Evolutionary conservation across 2,888 invertebrate species (phyloP).

Genomic region (Sesia bembeciformis): DNA sequence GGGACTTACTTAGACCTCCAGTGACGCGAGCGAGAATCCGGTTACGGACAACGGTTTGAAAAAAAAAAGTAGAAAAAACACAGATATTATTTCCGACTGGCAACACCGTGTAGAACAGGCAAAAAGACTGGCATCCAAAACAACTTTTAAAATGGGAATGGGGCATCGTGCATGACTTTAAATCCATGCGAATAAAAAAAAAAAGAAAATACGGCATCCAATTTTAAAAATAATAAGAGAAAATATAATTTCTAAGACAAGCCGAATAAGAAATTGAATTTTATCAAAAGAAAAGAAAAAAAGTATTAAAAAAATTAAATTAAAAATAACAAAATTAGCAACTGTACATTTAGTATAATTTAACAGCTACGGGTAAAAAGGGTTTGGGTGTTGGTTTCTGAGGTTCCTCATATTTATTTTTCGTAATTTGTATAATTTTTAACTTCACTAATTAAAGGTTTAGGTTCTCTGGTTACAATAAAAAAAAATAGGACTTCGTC

Average conservation of each 20-base stretch:
- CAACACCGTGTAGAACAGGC: constrained; percentile 8
- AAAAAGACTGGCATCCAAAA: constrained; percentile 22
- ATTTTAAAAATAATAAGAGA: constrained; percentile 16
- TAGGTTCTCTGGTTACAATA: too few relatives aligned
- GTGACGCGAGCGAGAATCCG: constrained; percentile 65
- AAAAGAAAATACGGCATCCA: constrained; percentile 18
- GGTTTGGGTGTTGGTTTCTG: not conserved
- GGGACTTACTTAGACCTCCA: constrained; percentile 70
- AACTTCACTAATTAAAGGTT: too few relatives aligned
- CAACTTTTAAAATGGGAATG: constrained; percentile 10
- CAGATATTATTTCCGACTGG: constrained; percentile 53
- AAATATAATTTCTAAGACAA: constrained; percentile 23
- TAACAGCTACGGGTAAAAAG: not conserved
- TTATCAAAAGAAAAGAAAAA: constrained; percentile 10
- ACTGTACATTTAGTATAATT: not conserved
- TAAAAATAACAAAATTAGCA: not conserved
- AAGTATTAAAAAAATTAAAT: constrained; percentile 3
- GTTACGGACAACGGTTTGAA: constrained; percentile 65
- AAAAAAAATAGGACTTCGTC: too few relatives aligned
- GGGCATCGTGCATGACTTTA: constrained; percentile 32
- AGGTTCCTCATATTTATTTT: not conserved
- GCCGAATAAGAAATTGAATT: constrained; percentile 18
- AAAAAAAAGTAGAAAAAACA: constrained; percentile 40
- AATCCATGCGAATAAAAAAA: constrained; percentile 21
- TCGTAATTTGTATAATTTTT: not conserved